phyloP scores from a whole-genome alignment of 2,113 vertebrate species.

The Nothocercus nigrocapillus region DNA sequence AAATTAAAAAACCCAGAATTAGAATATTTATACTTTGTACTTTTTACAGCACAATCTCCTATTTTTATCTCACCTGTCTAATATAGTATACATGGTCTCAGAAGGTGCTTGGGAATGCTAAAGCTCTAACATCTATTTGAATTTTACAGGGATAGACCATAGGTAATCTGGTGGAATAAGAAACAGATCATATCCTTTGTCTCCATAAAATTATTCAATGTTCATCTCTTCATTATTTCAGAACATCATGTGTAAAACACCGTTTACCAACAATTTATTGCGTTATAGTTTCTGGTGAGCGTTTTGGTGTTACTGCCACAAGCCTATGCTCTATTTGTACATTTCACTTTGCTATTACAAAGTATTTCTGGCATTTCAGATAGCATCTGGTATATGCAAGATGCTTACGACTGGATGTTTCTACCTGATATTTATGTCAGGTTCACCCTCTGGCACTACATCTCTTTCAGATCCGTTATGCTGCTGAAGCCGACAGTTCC shows the following conservation, averaged over 20 bases:
- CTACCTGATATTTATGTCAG: background rate
- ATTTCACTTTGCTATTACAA: background rate
- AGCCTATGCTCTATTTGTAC: background rate
- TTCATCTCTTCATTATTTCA: background rate
- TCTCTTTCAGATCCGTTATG: conserved; percentile 82
- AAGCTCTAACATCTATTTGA: background rate
- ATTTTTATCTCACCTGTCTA: background rate
- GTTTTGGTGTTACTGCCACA: background rate
- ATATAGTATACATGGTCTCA: background rate
- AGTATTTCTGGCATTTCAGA: background rate
- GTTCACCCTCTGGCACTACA: background rate
- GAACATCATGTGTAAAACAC: background rate
- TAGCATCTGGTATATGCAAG: background rate
- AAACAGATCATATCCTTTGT: background rate
- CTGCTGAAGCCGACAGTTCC: conserved; percentile 83
- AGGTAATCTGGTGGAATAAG: background rate
- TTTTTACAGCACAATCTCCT: background rate
- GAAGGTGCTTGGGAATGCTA: background rate
- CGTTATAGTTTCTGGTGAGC: background rate
- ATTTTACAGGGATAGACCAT: background rate
- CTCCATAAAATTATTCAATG: background rate
- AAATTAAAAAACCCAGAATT: background rate
- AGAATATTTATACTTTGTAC: background rate
- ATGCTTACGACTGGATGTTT: background rate
- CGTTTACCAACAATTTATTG: background rate